Evolutionary conservation across 2,888 invertebrate genomes (phyloP), one percentile per base, ranked within the genome.

Genomic region (Acronicta leporina): DNA sequence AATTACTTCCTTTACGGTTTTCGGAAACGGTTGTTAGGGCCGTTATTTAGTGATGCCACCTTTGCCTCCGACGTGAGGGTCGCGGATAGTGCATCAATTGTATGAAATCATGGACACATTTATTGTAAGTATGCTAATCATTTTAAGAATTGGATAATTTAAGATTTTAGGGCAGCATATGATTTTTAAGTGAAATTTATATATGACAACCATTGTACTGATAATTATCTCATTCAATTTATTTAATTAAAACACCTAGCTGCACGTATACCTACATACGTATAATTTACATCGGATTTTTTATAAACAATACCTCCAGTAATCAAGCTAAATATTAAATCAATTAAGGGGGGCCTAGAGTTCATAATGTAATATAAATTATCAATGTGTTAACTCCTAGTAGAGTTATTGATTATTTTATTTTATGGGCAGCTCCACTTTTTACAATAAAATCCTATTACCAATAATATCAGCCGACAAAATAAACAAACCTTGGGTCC

Each of bases 1-100:
- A 94, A 94, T 94, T 94, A 94, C 91, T 94, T 94, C 94, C 94
- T 94, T 92, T 91, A 92, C 90, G 93, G 86, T 88, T 90, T 92
- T 90, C 90, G 94, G 94, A 94, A 93, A 92, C 91, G 89, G 88
- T 87, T 85, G 82, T 84, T 77, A 68, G 82, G 84, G 86, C 87
- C 87, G 89, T 89, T 90, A 86, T 77, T 80, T 80, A 81, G 77
- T 83, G 82, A 77, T 83, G 81, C 69, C 88, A 90, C 90, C 90
- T 89, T 85, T 84, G 73, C 72, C 70, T 75, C 75, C 56, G 67
- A 63, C 75, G 75, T 63, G 72, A 70, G 77, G 80, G 79, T 75
- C 74, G 76, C 79, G 75, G 75, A 63, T 66, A 51, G 63, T 65
- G 62, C 68, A 71, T 72, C 68, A 70, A 58, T 56, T 63, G 64